Evolutionary conservation across 1,140 invertebrate species (phyloP), one percentile per base, ranked within the genome.

Genomic region (Cardiocondyla obscurior): DNA sequence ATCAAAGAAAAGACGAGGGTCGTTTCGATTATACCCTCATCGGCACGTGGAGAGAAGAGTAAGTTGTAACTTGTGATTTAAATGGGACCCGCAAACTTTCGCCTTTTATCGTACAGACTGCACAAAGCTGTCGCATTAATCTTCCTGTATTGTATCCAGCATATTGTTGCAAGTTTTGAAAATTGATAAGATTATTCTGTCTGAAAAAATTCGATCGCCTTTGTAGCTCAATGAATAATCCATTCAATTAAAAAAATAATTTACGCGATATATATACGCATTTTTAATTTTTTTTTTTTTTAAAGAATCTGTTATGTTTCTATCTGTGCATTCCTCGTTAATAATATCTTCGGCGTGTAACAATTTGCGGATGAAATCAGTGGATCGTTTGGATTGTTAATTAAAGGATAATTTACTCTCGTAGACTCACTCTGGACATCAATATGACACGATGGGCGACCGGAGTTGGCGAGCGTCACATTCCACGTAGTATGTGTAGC

Each of bases 401-500:
- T 69, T 69, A 67, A 67, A 44, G 62, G 33, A 69, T 69, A 39
- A 76, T 65, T 72, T 53, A 67, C 28, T 53, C 82, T 7, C 36
- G 67, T 82, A 94, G 94, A 51, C 84, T 95, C 62, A 70, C 76
- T 10, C 89, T 95, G 36, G 91, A 94, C 82, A 91, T 93, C 69
- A 94, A 92, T 42, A 93, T 93, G 89, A 92, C 94, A 22, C 89
- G 89, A 77, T 95, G 94, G 94, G 84, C 84, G 8, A 88, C 85
- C 3, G 92, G 91, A 46, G 65, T 85, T 30, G 92, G 89, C 67
- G 91, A 91, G 46, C 73, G 58, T 57, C 88, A 92, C 76, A 93
- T 94, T 36, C 95, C 96, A 3, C 90, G 93, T 49, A 97, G 96
- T 51, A 94, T 95, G 12, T 97, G 96, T 91, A 96, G 95, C 86